phyloP scores from a whole-genome alignment of 2,113 vertebrate genomes.

The Bombycilla garrulus region DNA sequence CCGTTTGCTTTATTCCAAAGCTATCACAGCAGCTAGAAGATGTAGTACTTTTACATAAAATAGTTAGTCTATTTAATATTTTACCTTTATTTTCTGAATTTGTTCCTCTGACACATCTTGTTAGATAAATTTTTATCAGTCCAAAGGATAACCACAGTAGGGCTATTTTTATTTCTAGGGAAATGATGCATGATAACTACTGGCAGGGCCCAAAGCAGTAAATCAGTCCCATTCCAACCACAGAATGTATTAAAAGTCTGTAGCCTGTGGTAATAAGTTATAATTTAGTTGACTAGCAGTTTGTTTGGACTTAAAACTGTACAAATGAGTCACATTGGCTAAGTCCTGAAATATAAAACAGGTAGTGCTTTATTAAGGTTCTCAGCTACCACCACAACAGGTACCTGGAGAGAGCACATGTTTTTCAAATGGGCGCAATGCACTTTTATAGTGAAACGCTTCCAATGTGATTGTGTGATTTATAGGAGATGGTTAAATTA shows the following conservation, averaged over 20 bases:
- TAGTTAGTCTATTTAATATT: slow-evolving; percentile 53
- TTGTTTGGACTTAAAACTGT: slow-evolving; percentile 43
- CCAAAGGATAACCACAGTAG: slow-evolving; percentile 61
- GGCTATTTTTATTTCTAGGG: slow-evolving; percentile 65
- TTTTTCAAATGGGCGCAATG: neutral
- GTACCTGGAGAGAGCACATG: neutral
- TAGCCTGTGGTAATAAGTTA: slow-evolving; percentile 55
- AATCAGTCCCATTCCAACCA: slow-evolving; percentile 38
- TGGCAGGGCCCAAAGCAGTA: neutral
- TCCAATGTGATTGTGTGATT: slow-evolving; percentile 37
- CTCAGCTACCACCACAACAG: neutral
- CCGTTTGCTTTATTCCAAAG: slow-evolving; percentile 47
- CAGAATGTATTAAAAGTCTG: slow-evolving; percentile 54
- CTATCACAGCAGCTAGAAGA: slow-evolving; percentile 19
- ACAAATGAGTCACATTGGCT: slow-evolving; percentile 56
- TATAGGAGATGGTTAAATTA: neutral
- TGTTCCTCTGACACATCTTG: slow-evolving; percentile 42
- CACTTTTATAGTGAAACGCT: slow-evolving; percentile 22
- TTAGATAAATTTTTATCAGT: slow-evolving; percentile 68
- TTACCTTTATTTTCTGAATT: slow-evolving; percentile 63
- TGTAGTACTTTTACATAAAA: slow-evolving; percentile 50
- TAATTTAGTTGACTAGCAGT: slow-evolving; percentile 59
- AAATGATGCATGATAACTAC: slow-evolving; percentile 60
- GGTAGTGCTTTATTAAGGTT: slow-evolving; percentile 56
- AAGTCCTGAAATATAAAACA: slow-evolving; percentile 35